Conservation (phyloP, 2,113 vertebrate species). For the Tichodroma muraria region DNA sequence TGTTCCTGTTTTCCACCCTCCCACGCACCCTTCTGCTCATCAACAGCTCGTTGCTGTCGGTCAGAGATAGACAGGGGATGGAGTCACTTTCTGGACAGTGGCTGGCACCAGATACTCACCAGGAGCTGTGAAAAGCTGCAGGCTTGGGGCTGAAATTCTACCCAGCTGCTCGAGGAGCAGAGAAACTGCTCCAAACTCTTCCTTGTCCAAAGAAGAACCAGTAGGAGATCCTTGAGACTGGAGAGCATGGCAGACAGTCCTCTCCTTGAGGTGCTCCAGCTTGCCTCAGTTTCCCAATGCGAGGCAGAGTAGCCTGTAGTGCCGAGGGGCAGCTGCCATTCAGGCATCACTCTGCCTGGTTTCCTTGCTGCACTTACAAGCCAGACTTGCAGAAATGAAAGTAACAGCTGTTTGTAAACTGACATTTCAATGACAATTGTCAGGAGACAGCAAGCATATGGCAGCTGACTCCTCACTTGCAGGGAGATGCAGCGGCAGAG, state of each 20-base stretch:
- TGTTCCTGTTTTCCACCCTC: not conserved
- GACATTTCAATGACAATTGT: conserved; percentile 29
- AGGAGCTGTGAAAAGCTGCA: not conserved
- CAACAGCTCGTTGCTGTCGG: not conserved
- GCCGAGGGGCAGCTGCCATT: not conserved
- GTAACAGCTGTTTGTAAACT: not conserved
- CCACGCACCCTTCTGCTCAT: not conserved
- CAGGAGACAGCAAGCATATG: not conserved
- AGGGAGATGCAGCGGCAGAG: not conserved
- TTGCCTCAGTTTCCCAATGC: not conserved
- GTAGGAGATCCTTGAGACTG: not conserved
- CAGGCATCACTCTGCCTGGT: not conserved
- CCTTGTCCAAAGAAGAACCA: not conserved
- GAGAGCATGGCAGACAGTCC: not conserved
- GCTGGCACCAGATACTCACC: not conserved
- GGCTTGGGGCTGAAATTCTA: not conserved
- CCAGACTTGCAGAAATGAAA: not conserved
- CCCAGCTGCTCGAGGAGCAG: not conserved
- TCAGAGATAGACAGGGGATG: not conserved
- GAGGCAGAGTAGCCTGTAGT: not conserved
- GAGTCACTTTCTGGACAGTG: not conserved
- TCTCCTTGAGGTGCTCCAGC: not conserved
- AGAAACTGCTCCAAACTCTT: not conserved
- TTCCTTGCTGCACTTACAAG: not conserved
- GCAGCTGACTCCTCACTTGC: not conserved